Base-by-base conservation (phyloP, 2,797 vertebrate species). In the Premnoplex brunnescens region DNA sequence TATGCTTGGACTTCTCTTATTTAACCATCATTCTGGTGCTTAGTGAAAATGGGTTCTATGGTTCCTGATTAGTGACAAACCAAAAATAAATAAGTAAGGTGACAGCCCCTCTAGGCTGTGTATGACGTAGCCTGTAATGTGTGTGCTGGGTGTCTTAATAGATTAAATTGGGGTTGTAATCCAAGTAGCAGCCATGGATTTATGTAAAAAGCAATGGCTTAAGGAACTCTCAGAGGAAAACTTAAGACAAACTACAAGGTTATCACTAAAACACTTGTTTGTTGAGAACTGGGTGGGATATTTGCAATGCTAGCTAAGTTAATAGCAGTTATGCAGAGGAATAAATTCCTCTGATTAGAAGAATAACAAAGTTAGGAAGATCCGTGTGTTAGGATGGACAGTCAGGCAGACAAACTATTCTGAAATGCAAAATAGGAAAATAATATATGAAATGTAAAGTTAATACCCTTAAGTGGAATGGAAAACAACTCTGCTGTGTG, bases 391-490 rank as follows among this genome's bases (percentile, higher is more conserved):
- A 90, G 89, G 46, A 91, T 96, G 85, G 85, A 63, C 77, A 88
- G 85, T 89, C 95, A 95, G 93, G 94, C 83, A 94, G 88, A 44
- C 51, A 87, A 64, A 85, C 64, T 37, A 14, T 89, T 88, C 56
- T 88, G 83, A 88, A 95, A 76, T 63, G 58, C 56, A 72, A 93
- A 94, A 54, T 77, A 73, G 77, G 74, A 67, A 86, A 88, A 56
- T 88, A 93, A 96, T 95, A 76, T 17, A 63, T 73, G 39, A 94
- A 94, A 95, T 94, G 86, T 89, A 67, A 93, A 79, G 56, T 85
- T 95, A 97, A 93, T 95, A 68, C 24, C 56, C 55, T 93, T 96
- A 93, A 90, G 67, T 85, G 64, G 83, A 90, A 78, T 62, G 67
- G 64, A 95, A 94, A 95, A 91, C 64, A 89, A 76, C 43, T 88